Evolutionary conservation across 2,113 vertebrate genomes (phyloP), one percentile per base, ranked within the genome.

Genomic region (Eonycteris spelaea): DNA sequence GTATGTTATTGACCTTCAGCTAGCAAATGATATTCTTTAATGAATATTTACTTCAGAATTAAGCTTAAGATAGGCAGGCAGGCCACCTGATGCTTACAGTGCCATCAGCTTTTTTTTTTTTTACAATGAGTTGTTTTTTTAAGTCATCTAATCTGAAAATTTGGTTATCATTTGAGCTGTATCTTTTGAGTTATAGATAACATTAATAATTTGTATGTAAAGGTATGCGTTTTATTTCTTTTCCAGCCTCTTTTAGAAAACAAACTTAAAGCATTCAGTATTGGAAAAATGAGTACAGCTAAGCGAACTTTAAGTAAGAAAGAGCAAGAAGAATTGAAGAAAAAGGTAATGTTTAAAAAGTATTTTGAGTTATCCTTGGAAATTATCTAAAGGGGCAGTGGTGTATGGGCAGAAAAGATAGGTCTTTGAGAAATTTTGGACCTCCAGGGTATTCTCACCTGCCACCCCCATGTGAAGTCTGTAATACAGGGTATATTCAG

Each of bases 221-320:
- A 93, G 10, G 18, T 89, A 61, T 65, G 65, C 78, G 71, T 97
- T 80, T 96, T 96, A 15, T 83, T 51, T 91, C 18, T 45, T 97
- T 93, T 65, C 43, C 97, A 99, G 99, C 99, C 99, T 98, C 95
- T 99, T 96, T 98, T 99, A 96, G 99, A 99, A 98, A 99, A 99
- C 98, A 99, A 99, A 96, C 99, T 99, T 48, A 99, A 99, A 98
- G 99, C 99, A 63, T 99, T 99, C 98, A 99, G 99, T 97, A 99
- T 99, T 97, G 99, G 99, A 40, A 99, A 99, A 98, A 99, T 99
- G 99, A 99, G 99, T 90, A 99, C 99, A 97, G 99, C 99, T 53
- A 99, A 99, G 98, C 98, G 99, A 97, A 99, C 99, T 63, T 97
- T 99, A 86, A 99, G 99, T 98, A 99, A 99, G 96, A 99, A 99